Evolutionary conservation across 1,140 invertebrate species (phyloP).

Genomic region (Drosophila malerkotliana): DNA sequence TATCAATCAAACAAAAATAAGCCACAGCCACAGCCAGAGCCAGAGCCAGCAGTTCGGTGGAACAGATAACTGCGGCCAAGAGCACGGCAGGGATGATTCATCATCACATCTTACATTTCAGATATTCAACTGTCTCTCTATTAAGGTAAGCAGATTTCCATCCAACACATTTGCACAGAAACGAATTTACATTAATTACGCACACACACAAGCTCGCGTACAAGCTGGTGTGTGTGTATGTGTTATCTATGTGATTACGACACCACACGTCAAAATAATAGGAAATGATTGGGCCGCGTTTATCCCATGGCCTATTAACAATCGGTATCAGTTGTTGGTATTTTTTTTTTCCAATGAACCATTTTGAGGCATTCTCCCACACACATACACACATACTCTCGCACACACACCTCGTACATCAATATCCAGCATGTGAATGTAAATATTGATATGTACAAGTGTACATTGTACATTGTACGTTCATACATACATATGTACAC

Average conservation of each 20-base stretch:
- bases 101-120: slow-evolving; percentile 79
- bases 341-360: slow-evolving; percentile 41
- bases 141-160: slow-evolving; percentile 82
- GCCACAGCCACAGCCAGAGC: slow-evolving; percentile 20
- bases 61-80: slow-evolving; percentile 54
- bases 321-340: slow-evolving; percentile 46
- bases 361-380: slow-evolving; percentile 20
- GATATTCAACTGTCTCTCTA: slow-evolving; percentile 83
- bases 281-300: slow-evolving; percentile 43
- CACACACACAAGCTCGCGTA: slow-evolving; percentile 23
- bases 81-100: slow-evolving; percentile 78
- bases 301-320: slow-evolving; percentile 42
- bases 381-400: slow-evolving; percentile 3
- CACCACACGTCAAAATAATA: slow-evolving; percentile 63
- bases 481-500: slow-evolving; percentile 4
- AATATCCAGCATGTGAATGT: slow-evolving; percentile 31
- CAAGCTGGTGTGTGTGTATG: slow-evolving; percentile 4
- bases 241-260: slow-evolving; percentile 65
- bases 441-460: slow-evolving; percentile 43
- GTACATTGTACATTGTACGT: slow-evolving; percentile 7
- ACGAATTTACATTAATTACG: slow-evolving; percentile 55
- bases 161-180: slow-evolving; percentile 61
- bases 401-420: slow-evolving; percentile 26
- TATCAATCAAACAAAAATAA: slow-evolving; percentile 37
- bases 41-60: neutral